Percentiles rank a stretch among this genome's conserved stretches.
phyloP scores from a whole-genome alignment of 2,888 invertebrate species.

The Drosophila flavopinicola region DNA sequence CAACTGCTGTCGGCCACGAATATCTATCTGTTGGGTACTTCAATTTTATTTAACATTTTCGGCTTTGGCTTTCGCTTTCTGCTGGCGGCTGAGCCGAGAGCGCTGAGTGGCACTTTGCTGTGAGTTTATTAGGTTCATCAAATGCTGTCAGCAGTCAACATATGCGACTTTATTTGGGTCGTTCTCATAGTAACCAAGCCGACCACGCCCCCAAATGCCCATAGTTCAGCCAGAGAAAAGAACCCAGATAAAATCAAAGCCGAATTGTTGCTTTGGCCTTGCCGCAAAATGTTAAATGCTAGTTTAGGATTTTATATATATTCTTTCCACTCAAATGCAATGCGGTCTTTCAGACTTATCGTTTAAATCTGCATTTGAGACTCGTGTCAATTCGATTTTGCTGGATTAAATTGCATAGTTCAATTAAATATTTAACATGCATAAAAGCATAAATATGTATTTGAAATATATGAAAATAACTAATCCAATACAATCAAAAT shows the following conservation, averaged over 20 bases:
- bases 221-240: conserved; percentile 8
- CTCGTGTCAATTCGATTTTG: too few relatives aligned
- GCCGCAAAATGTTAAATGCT: background rate
- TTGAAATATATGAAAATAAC: too few relatives aligned
- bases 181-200: conserved; percentile 48
- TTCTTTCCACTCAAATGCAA: background rate
- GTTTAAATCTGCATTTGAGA: background rate
- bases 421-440: too few relatives aligned
- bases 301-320: background rate
- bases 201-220: conserved; percentile 23
- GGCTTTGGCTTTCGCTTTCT: conserved; percentile 5
- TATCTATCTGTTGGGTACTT: conserved; percentile 52
- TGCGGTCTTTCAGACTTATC: background rate
- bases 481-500: too few relatives aligned
- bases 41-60: conserved; percentile 71
- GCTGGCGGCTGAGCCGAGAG: conserved; percentile 44
- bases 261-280: conserved; percentile 13
- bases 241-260: conserved; percentile 2
- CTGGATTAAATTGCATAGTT: too few relatives aligned
- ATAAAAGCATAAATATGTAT: too few relatives aligned
- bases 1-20: conserved; percentile 40
- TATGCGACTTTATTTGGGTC: conserved; percentile 65
- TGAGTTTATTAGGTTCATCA: conserved; percentile 71
- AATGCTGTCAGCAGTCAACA: conserved; percentile 65
- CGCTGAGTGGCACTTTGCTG: conserved; percentile 64